Evolutionary conservation across 2,888 invertebrate genomes (phyloP), one percentile per base, ranked within the genome.

Genomic region (Apotomis turbidana): DNA sequence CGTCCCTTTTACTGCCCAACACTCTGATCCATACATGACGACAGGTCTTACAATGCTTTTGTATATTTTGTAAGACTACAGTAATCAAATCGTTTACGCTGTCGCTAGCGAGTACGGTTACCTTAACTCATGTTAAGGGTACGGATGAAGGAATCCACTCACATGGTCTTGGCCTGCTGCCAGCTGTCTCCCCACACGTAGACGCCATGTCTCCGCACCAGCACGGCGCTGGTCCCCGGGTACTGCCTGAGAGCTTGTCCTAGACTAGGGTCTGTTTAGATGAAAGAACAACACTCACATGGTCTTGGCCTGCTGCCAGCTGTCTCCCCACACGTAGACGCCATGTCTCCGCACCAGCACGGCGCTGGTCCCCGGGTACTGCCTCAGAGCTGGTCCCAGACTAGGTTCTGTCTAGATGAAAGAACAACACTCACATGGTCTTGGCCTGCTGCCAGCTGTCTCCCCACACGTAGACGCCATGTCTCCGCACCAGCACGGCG

Each of bases 381-480:
- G 93, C 70, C 93, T 83, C 81, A 99, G 95, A 0, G 97, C 96
- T 76, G 95, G 93, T 3, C 95, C 96, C 94, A 99, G 95, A 71
- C 96, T 95, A 6, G 5, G 44, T 5, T 10, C 10, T n/a, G 52
- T 52, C 4, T 15, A 15, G 15, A 15, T 15, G 15, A 15, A 15
- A 15, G 15, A 15, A 15, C 15, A 15, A 15, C 46, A 67, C 94
- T 90, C 81, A 96, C 97, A 97, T 97, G 63, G 97, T 96, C 94
- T 99, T 99, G 0, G 99, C 97, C 84, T 97, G 96, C 85, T 99
- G 96, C 99, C 99, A 99, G 3, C 96, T 96, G 75, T 97, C 96
- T 0, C 98, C 99, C 99, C 99, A 99, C 5, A 99, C 98, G 85
- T 99, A 99, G 60, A 99, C 96, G 0, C 99, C 99, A 89, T 99